Evolutionary conservation across 2,888 invertebrate species (phyloP).

Genomic region (Drosophila setosimentum): DNA sequence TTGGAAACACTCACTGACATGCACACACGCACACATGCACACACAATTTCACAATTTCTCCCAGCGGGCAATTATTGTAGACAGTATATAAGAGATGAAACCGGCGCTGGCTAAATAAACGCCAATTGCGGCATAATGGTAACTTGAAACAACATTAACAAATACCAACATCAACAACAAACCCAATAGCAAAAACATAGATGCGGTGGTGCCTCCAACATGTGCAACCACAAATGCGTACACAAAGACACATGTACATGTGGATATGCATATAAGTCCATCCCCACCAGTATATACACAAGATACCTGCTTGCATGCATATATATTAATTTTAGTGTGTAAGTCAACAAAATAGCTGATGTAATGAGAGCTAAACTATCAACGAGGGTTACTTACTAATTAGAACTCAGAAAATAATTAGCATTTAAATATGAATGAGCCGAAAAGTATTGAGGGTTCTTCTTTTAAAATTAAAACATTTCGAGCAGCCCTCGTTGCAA

Average conservation of each 20-base stretch:
- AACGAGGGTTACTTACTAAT: conserved; percentile 36
- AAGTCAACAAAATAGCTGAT: conserved; percentile 47
- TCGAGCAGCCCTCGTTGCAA: conserved; percentile 2
- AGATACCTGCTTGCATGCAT: not conserved
- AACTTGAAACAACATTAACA: conserved; percentile 52
- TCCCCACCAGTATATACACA: not conserved
- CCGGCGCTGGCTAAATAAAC: conserved; percentile 58
- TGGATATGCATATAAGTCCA: conserved; percentile 11
- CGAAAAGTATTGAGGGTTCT: not conserved
- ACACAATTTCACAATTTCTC: conserved; percentile 14
- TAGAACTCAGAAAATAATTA: not conserved
- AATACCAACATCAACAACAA: conserved; percentile 45
- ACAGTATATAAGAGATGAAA: conserved; percentile 26
- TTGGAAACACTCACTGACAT: conserved; percentile 16
- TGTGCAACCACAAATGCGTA: conserved; percentile 35
- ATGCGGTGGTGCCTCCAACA: conserved; percentile 10
- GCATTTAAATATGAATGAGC: not conserved
- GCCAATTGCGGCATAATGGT: conserved; percentile 43
- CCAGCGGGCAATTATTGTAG: conserved; percentile 61
- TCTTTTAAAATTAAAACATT: too few species aligned
- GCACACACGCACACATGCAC: conserved; percentile 17
- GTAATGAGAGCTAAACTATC: conserved; percentile 38
- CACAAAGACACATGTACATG: conserved; percentile 25
- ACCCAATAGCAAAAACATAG: conserved; percentile 34
- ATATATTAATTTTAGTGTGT: conserved; percentile 52